These are phyloP conservation scores for Lasioglossum lativentre DNA, from an alignment of 2,888 invertebrate genomes.

Conservation along the genomic window DNA sequence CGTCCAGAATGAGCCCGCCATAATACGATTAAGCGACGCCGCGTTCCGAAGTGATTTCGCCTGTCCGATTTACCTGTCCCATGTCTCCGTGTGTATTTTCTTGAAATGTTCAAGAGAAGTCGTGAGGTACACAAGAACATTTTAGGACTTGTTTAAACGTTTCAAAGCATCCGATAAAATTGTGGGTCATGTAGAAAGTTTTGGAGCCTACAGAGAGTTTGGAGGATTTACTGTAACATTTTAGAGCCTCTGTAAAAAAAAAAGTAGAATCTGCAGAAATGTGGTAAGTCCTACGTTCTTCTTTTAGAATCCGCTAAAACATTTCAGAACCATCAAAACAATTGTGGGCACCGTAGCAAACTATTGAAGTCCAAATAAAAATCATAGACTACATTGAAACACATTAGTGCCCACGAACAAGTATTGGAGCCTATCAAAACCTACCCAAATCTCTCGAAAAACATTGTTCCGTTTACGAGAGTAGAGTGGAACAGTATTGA, in stretches of 20 bases:
- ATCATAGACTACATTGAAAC: neutral
- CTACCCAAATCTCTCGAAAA: neutral
- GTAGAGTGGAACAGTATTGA: neutral
- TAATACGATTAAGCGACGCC: conserved; percentile 80
- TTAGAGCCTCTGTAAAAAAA: neutral
- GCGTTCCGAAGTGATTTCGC: conserved; percentile 70
- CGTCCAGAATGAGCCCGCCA: conserved; percentile 65
- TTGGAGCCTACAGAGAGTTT: neutral
- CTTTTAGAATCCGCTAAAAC: no score
- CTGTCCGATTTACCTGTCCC: conserved; percentile 79
- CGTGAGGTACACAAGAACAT: neutral
- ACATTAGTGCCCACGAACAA: neutral
- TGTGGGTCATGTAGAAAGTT: neutral
- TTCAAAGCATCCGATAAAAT: neutral
- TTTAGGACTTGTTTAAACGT: neutral
- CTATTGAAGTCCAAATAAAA: neutral
- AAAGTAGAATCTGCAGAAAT: neutral
- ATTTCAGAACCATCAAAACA: no score
- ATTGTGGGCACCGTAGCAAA: no score
- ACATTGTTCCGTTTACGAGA: neutral
- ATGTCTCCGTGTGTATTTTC: neutral
- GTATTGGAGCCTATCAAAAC: neutral
- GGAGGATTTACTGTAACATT: neutral
- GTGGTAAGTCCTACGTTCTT: no score
- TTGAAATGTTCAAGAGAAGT: neutral